Conservation (phyloP, 1,140 invertebrate genomes). For the Listronotus oregonensis region DNA sequence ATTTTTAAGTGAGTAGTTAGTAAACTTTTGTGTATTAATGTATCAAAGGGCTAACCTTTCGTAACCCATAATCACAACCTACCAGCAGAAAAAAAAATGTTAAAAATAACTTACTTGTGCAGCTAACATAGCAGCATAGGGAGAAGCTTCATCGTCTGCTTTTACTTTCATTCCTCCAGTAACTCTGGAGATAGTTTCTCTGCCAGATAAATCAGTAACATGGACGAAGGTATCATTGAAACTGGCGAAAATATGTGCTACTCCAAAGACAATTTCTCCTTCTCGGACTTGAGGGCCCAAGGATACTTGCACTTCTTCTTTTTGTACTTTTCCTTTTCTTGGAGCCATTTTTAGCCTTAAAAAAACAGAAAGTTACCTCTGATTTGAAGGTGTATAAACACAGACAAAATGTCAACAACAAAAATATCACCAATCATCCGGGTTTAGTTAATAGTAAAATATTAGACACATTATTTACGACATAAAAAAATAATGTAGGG, state of each 20-base stretch:
- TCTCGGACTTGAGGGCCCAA: constrained; percentile 96
- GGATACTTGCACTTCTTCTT: constrained; percentile 95
- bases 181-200: constrained; percentile 97
- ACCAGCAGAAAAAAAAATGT: neutral
- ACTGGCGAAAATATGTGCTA: constrained; percentile 98
- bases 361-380: constrained; percentile 9
- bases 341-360: constrained; percentile 79
- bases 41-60: too few species aligned
- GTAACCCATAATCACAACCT: too few species aligned
- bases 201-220: constrained; percentile 97
- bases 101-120: constrained; percentile 76
- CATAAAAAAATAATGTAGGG: neutral
- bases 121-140: constrained; percentile 99
- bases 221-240: constrained; percentile 99
- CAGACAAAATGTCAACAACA: constrained; percentile 2
- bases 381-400: neutral
- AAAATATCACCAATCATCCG: constrained; percentile 5
- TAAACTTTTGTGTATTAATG: too few species aligned
- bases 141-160: constrained; percentile 99
- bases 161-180: constrained; percentile 99
- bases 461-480: neutral
- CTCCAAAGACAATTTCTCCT: constrained; percentile 97
- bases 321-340: constrained; percentile 94
- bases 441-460: neutral
- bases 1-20: too few species aligned